Conservation (phyloP, 2,888 invertebrate species). For the Globia sparganii region DNA sequence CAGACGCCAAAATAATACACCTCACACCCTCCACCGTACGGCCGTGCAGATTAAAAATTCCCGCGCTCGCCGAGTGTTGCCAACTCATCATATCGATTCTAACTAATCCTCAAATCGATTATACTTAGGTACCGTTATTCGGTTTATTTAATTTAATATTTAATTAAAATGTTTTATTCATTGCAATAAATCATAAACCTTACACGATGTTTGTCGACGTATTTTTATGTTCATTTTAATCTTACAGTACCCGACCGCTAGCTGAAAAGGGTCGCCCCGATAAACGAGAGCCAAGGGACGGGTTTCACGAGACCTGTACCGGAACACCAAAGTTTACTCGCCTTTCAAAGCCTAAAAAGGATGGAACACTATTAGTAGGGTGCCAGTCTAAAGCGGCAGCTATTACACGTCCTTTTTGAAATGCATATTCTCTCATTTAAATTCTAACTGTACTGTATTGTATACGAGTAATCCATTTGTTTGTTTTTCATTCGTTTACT, state of each 20-base stretch:
- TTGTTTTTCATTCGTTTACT: background rate
- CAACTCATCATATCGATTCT: too few species aligned
- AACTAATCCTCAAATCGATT: too few species aligned
- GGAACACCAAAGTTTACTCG: conserved; percentile 48
- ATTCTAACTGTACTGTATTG: background rate
- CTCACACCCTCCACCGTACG: too few species aligned
- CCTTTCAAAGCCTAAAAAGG: conserved; percentile 38
- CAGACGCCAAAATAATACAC: too few species aligned
- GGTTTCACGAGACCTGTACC: conserved; percentile 29
- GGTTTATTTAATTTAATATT: too few species aligned
- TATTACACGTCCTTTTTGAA: conserved; percentile 10
- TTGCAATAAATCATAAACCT: too few species aligned
- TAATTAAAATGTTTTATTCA: too few species aligned
- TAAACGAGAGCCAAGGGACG: conserved; percentile 46
- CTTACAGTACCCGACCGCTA: conserved; percentile 15
- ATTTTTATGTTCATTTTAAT: conserved; percentile 39
- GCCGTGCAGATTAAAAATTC: too few species aligned
- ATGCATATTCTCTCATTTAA: background rate
- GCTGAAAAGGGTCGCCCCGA: conserved; percentile 37
- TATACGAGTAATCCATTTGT: background rate
- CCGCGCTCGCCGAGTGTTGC: too few species aligned
- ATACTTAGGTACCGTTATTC: too few species aligned
- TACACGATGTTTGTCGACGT: background rate
- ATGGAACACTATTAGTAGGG: conserved; percentile 21
- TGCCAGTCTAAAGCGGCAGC: background rate